A percentile compares a stretch with the other conserved stretches of the same genome.
Conservation (phyloP, 2,797 vertebrate species). For the Pantherophis vulpinus region DNA sequence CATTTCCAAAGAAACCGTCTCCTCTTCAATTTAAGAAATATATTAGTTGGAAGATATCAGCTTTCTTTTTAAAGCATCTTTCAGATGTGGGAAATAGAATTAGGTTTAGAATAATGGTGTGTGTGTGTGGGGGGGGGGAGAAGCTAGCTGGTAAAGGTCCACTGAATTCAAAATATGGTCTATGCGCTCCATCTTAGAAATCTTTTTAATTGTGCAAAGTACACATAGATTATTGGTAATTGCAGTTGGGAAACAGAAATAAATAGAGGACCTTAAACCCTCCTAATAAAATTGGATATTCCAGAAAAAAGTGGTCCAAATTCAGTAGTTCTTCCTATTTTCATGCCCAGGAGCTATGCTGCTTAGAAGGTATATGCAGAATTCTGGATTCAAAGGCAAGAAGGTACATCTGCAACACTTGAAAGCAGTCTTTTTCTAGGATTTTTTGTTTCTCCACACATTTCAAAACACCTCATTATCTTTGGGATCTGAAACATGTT, state of each 20-base stretch:
- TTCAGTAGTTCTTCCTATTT: neutral
- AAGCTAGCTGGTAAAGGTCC: neutral
- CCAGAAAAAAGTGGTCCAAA: neutral
- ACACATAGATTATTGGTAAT: neutral
- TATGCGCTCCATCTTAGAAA: neutral
- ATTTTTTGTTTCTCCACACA: neutral
- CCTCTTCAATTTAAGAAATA: neutral
- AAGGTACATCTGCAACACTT: neutral
- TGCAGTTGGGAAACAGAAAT: neutral
- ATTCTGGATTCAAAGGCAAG: neutral
- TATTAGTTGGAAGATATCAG: neutral
- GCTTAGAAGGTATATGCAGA: neutral
- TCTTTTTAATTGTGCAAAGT: neutral
- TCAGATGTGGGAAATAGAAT: neutral
- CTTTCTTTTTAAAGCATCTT: neutral
- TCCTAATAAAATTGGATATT: neutral
- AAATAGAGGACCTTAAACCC: neutral
- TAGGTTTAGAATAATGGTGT: neutral
- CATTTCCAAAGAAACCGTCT: neutral
- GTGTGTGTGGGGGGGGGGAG: too few species aligned
- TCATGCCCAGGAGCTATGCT: neutral
- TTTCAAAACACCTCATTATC: neutral
- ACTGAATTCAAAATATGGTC: neutral
- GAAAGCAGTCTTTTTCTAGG: neutral
- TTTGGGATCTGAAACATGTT: neutral